Evolutionary conservation across 92 coral and sea anemone species (phyloP), one percentile per base, ranked within the genome.

Genomic region (Phymanthus crucifer): DNA sequence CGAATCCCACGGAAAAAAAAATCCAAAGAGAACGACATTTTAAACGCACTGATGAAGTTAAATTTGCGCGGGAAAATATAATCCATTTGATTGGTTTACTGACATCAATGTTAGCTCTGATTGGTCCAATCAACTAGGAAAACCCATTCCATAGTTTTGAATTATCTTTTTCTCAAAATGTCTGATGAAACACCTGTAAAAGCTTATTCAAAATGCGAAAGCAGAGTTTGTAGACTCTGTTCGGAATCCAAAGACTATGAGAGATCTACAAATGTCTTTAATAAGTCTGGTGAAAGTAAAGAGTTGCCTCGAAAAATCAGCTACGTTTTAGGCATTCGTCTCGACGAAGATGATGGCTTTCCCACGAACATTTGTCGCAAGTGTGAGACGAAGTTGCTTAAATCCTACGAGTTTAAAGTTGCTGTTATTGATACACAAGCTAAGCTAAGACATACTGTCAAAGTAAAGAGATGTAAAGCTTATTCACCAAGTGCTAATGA

Each of bases 221-320:
- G 18, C 66, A 69, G 43, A 37, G 70, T 75, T 50, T 85, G 89
- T 75, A 79, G 89, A 46, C 80, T 85, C 46, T 85, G 89, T 65
- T 24, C 48, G 11, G 82, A 84, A 21, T 65, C 71, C 29, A 85
- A 85, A 14, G 65, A 75, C 47, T 33, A 71, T 29, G 89, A 85
- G 4, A 73, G 73, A 66, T 85, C 73, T 61, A 85, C 84, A 9
- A 70, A 37, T 13, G 52, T 84, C 6, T 78, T 84, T 32, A 78
- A 80, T 67, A 84, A 72, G 36, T 58, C 43, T 54, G 88, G 84
- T 17, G 36, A 54, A 50, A 64, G 40, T 9, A 66, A 75, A 70
- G n/a, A 78, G 40, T 58, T 79, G 10, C 70, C 65, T 35, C 33
- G 70, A 40, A 80, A 73, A 47, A 43, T 71, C 32, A 35, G 56